These are phyloP conservation scores for Dicranocentrus wangi DNA, from an alignment of 2,888 invertebrate genomes.

Conservation along the genomic window DNA sequence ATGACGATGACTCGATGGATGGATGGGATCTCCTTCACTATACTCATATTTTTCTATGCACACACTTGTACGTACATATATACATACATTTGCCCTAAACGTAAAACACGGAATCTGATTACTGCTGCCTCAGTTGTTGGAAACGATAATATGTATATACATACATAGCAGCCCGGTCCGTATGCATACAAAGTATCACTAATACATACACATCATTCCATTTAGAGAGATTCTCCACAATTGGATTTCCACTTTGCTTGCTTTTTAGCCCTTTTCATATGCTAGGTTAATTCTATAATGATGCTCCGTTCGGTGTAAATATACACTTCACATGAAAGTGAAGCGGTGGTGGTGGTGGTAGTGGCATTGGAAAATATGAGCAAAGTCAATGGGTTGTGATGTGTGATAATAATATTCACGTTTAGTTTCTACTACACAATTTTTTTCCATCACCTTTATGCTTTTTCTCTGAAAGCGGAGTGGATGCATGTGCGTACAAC, in stretches of 20 bases:
- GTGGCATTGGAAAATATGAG: conserved; percentile 17
- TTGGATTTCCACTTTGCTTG: conserved; percentile 30
- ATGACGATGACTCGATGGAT: conserved; percentile 41
- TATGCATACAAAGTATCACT: too few species aligned
- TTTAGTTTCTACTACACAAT: background rate
- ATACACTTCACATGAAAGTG: conserved; percentile 10
- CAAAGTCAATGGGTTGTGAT: conserved; percentile 37
- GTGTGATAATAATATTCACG: conserved; percentile 12
- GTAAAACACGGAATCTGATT: background rate
- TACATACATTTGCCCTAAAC: background rate
- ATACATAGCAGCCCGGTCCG: too few species aligned
- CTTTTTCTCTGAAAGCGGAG: background rate
- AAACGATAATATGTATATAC: conserved; percentile 10
- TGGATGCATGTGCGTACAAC: background rate
- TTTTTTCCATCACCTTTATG: background rate
- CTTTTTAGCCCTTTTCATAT: conserved; percentile 17
- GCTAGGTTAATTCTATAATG: background rate
- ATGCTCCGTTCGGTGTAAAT: background rate
- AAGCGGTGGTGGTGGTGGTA: conserved; percentile 38
- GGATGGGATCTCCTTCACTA: conserved; percentile 39
- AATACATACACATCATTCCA: conserved; percentile 10
- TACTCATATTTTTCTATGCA: background rate
- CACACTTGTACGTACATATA: conserved; percentile 16
- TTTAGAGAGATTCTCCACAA: too few species aligned
- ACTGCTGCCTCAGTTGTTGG: background rate